A percentile compares a stretch with the other conserved stretches of the same genome.
Conservation (phyloP, 2,888 invertebrate genomes). For the Didymodactylos carnosus region DNA sequence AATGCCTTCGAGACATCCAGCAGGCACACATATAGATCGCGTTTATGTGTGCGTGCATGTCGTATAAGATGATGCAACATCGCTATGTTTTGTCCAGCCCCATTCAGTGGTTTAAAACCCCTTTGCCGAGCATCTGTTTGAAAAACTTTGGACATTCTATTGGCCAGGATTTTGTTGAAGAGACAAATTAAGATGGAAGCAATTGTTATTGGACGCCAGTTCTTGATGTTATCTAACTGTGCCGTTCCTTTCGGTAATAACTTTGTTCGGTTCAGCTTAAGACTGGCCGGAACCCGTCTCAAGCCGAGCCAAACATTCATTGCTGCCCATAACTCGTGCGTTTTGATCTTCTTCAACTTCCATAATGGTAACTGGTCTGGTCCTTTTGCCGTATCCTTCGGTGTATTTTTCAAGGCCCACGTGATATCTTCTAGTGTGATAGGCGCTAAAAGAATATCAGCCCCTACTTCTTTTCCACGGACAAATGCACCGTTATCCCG, state of each 20-base stretch:
- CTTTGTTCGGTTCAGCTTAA: not conserved
- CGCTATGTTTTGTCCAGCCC: not conserved
- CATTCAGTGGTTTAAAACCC: not conserved
- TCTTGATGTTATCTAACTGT: not conserved
- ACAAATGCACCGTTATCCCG: too few species aligned
- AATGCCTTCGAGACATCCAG: not conserved
- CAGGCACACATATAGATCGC: not conserved
- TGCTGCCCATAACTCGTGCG: too few species aligned
- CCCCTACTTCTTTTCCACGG: too few species aligned
- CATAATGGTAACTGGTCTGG: too few species aligned
- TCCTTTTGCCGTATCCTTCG: too few species aligned
- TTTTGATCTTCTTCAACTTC: too few species aligned
- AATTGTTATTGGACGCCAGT: not conserved
- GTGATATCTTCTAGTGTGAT: too few species aligned
- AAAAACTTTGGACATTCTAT: not conserved
- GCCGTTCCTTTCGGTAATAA: not conserved
- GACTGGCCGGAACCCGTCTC: too few species aligned
- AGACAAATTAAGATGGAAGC: not conserved
- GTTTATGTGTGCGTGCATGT: not conserved
- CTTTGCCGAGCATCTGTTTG: not conserved
- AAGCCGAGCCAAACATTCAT: too few species aligned
- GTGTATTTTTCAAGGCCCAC: too few species aligned
- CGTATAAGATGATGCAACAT: not conserved
- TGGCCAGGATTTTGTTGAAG: not conserved
- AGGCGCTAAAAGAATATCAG: too few species aligned